These are phyloP conservation scores for Galleria mellonella DNA, from an alignment of 1,140 invertebrate genomes.

Conservation along the genomic window DNA sequence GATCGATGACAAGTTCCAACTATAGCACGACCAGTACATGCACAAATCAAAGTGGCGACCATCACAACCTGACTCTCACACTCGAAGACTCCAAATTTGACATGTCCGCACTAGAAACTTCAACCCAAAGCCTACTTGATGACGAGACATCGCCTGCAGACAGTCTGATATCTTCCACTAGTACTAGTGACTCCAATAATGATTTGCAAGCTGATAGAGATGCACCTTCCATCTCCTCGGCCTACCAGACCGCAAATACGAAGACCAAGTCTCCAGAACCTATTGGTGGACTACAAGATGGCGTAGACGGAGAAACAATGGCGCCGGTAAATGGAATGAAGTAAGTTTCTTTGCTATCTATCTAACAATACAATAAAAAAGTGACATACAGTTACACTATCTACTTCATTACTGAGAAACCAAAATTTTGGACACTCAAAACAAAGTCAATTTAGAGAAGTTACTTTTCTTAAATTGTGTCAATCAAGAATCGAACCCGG, in stretches of 20 bases:
- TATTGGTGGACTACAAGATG: slow-evolving; percentile 48
- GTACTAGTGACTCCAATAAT: slow-evolving; percentile 78
- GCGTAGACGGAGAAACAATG: slow-evolving; percentile 52
- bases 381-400: no score
- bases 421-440: no score
- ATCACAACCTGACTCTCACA: slow-evolving; percentile 54
- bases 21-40: slow-evolving; percentile 66
- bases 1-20: slow-evolving; percentile 69
- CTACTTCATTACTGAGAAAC: no score
- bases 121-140: slow-evolving; percentile 78
- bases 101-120: slow-evolving; percentile 81
- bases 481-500: no score
- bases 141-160: slow-evolving; percentile 88
- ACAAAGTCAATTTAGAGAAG: no score
- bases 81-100: slow-evolving; percentile 86
- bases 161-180: slow-evolving; percentile 82
- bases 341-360: slow-evolving; percentile 18
- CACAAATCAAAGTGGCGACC: slow-evolving; percentile 63
- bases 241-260: slow-evolving; percentile 69
- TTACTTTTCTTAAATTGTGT: no score
- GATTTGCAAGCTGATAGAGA: slow-evolving; percentile 69
- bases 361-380: not conserved
- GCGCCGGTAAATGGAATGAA: slow-evolving; percentile 41
- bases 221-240: slow-evolving; percentile 58
- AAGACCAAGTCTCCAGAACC: slow-evolving; percentile 56